These are phyloP conservation scores for Drosophila santomea DNA, from an alignment of 1,140 invertebrate genomes.

Conservation along the genomic window DNA sequence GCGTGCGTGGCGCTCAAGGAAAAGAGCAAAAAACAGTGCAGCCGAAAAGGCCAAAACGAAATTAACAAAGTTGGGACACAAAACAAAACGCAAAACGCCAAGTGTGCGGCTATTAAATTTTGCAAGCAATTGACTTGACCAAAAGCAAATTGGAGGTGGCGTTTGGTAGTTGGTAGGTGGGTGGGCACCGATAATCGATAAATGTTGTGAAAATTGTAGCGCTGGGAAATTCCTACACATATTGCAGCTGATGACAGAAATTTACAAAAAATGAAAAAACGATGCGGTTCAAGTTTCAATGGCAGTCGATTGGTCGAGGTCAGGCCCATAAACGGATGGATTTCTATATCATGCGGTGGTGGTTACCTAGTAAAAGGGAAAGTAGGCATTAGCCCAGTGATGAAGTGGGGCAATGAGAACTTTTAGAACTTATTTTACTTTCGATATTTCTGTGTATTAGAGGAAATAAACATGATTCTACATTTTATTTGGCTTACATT, in stretches of 20 bases:
- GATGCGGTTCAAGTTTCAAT: constrained; percentile 38
- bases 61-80: constrained; percentile 50
- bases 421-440: too few species aligned
- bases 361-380: too few species aligned
- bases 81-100: constrained; percentile 58
- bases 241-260: constrained; percentile 67
- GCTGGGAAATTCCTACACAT: constrained; percentile 70
- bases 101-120: constrained; percentile 68
- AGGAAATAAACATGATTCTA: not conserved
- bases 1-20: constrained; percentile 29
- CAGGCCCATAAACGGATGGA: constrained; percentile 8
- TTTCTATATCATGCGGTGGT: too few species aligned
- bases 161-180: constrained; percentile 9
- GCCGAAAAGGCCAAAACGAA: constrained; percentile 24
- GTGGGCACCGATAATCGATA: constrained; percentile 69
- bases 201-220: constrained; percentile 71
- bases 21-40: constrained; percentile 19
- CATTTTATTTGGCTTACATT: constrained; percentile 57
- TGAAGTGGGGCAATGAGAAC: too few species aligned
- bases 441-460: too few species aligned
- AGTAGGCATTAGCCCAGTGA: too few species aligned
- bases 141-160: constrained; percentile 17
- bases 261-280: constrained; percentile 43
- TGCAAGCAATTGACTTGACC: constrained; percentile 73
- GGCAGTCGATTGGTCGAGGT: constrained; percentile 31